Base-by-base conservation (phyloP, 2,113 vertebrate species). In the Xiphias gladius region DNA sequence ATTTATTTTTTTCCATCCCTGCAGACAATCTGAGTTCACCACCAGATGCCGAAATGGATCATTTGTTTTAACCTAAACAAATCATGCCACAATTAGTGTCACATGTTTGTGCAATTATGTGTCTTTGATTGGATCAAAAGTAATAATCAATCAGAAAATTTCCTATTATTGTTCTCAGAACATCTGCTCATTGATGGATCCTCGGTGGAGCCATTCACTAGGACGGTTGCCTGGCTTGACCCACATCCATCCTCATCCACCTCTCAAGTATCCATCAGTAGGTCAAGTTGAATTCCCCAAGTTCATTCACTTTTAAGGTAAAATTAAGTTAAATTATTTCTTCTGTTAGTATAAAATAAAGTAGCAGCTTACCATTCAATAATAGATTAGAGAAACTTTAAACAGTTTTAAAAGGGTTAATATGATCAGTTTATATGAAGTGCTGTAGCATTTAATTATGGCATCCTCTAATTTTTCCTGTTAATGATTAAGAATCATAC, bases 11-110 rank as follows among this genome's bases (percentile, higher is more conserved):
- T 63, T 7, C 57, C 65, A 55, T 30, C 35, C 14, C 26, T 59
- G 82, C 76, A 65, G 84, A 85, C 39, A 17, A 72, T 79, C 22
- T 62, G 48, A 63, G 30, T 84, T 80, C 26, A 46, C 67, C 17
- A 55, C 52, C 86, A 91, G 89, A 92, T 88, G 87, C 73, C 76
- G 61, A 82, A 85, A 85, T 41, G n/a, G 74, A 84, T 79, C 82
- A 88, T 94, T 94, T 94, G 83, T 94, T 93, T 80, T 76, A 57
- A 88, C 73, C 77, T 91, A 93, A 95, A 94, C 90, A 87, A 88
- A 94, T 95, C 91, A 91, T 19, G 61, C 37, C 73, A 77, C 85
- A 86, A 83, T 93, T 86, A 90, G 86, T 95, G 94, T 94, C 93
- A 88, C 72, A 24, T 92, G 88, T 88, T 84, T 89, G 86, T 80